Conservation (phyloP, 2,888 invertebrate genomes). For the Parapristionchus giblindavisi region DNA sequence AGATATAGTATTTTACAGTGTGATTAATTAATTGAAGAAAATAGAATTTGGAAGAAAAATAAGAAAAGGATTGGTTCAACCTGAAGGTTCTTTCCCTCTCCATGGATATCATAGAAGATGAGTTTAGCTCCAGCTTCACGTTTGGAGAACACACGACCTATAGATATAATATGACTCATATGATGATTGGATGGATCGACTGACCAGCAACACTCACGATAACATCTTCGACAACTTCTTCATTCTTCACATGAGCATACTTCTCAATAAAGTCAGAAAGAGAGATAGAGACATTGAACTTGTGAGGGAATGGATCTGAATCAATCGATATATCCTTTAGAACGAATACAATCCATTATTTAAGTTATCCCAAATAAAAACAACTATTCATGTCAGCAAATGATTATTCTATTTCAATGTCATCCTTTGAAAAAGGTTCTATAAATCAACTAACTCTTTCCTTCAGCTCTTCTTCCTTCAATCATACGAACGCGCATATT, state of each 20-base stretch:
- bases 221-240: constrained; percentile 78
- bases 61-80: too few relatives aligned
- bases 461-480: constrained; percentile 79
- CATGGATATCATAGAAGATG: constrained; percentile 94
- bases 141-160: constrained; percentile 87
- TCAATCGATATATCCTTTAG: neutral
- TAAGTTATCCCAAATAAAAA: too few relatives aligned
- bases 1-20: too few relatives aligned
- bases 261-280: constrained; percentile 87
- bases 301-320: constrained; percentile 90
- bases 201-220: constrained; percentile 82
- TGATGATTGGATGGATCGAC: too few relatives aligned
- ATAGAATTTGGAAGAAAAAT: too few relatives aligned
- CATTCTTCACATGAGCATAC: constrained; percentile 79
- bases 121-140: constrained; percentile 90
- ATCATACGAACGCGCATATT: constrained; percentile 84
- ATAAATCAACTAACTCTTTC: constrained; percentile 18
- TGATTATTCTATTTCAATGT: too few relatives aligned
- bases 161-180: too few relatives aligned
- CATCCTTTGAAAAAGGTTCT: too few relatives aligned
- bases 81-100: constrained; percentile 90
- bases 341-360: neutral
- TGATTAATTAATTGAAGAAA: too few relatives aligned
- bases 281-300: constrained; percentile 86
- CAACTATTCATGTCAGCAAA: too few relatives aligned